phyloP scores from a whole-genome alignment of 2,113 vertebrate genomes.

The Ibidorhyncha struthersii region DNA sequence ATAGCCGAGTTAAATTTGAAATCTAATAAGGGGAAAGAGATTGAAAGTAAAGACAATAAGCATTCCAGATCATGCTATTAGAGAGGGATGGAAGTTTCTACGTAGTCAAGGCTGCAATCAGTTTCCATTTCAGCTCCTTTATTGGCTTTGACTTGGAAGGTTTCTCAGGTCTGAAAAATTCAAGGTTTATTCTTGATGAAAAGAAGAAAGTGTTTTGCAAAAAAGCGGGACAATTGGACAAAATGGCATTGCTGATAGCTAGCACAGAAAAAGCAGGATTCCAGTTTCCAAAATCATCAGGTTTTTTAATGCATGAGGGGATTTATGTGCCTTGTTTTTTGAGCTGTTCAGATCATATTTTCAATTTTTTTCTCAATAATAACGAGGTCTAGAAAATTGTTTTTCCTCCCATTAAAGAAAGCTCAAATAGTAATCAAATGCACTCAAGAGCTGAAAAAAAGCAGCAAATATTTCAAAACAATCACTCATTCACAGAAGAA shows the following conservation, averaged over 20 bases:
- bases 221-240: not conserved
- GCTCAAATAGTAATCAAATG: not conserved
- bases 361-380: not conserved
- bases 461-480: conserved; percentile 56
- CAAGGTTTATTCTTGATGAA: not conserved
- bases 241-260: not conserved
- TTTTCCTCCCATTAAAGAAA: conserved; percentile 30
- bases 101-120: not conserved
- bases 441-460: conserved; percentile 37
- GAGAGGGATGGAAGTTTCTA: not conserved
- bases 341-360: not conserved
- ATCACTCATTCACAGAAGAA: conserved; percentile 29
- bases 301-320: not conserved
- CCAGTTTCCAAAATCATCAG: not conserved
- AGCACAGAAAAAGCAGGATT: not conserved
- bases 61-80: not conserved
- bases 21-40: not conserved
- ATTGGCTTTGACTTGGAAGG: not conserved
- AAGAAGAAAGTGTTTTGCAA: not conserved
- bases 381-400: not conserved
- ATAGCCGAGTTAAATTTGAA: not conserved
- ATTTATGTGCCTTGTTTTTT: not conserved
- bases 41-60: conserved; percentile 19
- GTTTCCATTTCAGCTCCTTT: not conserved
- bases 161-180: not conserved